Evolutionary conservation across 92 coral and sea anemone species (phyloP), one percentile per base, ranked within the genome.

Genomic region (Zoanthus sansibaricus): DNA sequence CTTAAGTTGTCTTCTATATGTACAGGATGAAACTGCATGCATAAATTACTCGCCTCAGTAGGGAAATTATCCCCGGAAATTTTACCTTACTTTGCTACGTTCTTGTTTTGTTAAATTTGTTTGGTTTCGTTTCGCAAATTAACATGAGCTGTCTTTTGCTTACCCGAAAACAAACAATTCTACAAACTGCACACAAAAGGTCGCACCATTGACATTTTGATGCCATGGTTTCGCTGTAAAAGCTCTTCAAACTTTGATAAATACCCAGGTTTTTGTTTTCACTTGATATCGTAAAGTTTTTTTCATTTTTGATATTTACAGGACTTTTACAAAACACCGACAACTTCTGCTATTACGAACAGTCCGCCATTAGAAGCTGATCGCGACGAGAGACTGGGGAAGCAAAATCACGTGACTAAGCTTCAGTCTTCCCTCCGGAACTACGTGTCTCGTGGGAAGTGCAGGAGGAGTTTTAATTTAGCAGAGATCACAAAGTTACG

Each of bases 111-210:
- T 25, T 25, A 25, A 25, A 25, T 25, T 25, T 25, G 25, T 25
- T 25, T 25, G 25, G 25, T 25, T 25, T 25, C 25, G 25, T 25
- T 25, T 25, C 25, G 25, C 25, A 25, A 0, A 25, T 25, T 25
- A 25, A 25, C 25, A 25, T 25, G 0, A 25, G 25, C 25, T 0
- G 25, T 25, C 25, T 52, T 68, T 18, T 14, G 44, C 95, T 71
- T 83, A 97, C 99, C 94, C 92, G 91, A 90, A 84, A 97, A 86
- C 98, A 97, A n/a, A 95, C 94, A 14, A 97, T 93, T 70, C 99
- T 95, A 85, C 98, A 95, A 74, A 97, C 61, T 1, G 98, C 98
- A 71, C 93, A 95, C 61, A 91, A 32, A 68, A 95, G 71, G 32
- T 87, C 90, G 77, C 99, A 97, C 93, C 98, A 94, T 64, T 95